These are phyloP conservation scores for Triops longicaudatus DNA, from an alignment of 1,140 invertebrate genomes.

Conservation along the genomic window DNA sequence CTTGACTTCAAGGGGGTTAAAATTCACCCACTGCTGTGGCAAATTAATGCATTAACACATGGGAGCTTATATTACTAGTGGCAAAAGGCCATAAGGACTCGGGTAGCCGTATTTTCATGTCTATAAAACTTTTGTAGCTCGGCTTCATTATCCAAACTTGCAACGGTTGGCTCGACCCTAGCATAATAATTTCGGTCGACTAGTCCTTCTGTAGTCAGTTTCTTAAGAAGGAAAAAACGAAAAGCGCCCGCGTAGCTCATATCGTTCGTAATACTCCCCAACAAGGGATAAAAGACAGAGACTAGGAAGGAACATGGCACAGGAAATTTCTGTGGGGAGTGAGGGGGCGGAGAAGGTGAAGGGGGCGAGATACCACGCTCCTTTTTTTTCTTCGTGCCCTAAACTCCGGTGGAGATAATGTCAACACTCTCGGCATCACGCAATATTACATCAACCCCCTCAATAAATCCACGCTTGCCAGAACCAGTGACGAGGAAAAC, in stretches of 20 bases:
- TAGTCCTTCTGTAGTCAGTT: background rate
- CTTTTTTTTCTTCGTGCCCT: background rate
- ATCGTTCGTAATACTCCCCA: too few species aligned
- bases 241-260: too few species aligned
- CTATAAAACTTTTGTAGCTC: constrained; percentile 7
- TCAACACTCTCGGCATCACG: background rate
- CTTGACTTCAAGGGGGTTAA: too few species aligned
- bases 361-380: background rate
- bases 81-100: background rate
- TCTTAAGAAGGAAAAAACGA: too few species aligned
- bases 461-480: constrained; percentile 9
- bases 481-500: background rate
- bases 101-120: background rate
- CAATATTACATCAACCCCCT: constrained; percentile 7
- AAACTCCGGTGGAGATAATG: background rate
- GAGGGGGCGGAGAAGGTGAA: background rate
- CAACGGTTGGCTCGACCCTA: background rate
- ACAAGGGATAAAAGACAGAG: too few species aligned
- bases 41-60: background rate
- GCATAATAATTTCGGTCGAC: background rate
- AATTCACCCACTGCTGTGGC: background rate
- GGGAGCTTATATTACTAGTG: background rate
- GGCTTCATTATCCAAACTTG: background rate
- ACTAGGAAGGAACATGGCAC: too few species aligned
- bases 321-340: too few species aligned